Evolutionary conservation across 2,888 invertebrate species (phyloP).

Genomic region (Coleophora flavipennella): DNA sequence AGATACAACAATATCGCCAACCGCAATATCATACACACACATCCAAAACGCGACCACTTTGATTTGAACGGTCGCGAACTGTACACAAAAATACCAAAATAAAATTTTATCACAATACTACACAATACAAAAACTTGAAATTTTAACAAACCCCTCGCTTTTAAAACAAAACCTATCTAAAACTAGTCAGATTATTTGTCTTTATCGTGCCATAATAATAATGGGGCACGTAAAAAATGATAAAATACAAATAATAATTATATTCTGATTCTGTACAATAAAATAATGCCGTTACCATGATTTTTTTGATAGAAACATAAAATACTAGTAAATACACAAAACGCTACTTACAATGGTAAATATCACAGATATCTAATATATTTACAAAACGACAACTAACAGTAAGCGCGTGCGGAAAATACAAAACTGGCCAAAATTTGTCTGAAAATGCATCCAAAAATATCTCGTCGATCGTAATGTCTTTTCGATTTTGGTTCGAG

Average conservation of each 20-base stretch:
- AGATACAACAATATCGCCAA: conserved; percentile 39
- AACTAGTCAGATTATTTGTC: conserved; percentile 17
- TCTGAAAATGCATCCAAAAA: conserved; percentile 17
- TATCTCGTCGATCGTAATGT: conserved; percentile 6
- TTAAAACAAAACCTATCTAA: conserved; percentile 35
- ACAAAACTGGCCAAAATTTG: conserved; percentile 14
- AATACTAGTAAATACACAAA: conserved; percentile 50
- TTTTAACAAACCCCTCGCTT: conserved; percentile 46
- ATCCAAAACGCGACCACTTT: conserved; percentile 51
- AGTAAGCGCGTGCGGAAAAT: not conserved
- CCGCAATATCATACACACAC: conserved; percentile 38
- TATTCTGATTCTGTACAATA: conserved; percentile 46
- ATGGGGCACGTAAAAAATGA: conserved; percentile 14
- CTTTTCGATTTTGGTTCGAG: conserved; percentile 2
- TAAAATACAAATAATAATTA: conserved; percentile 38
- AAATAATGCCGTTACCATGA: conserved; percentile 41
- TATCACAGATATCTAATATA: conserved; percentile 44
- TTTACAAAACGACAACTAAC: conserved; percentile 11
- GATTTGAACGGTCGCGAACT: conserved; percentile 48
- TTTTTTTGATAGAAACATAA: conserved; percentile 44
- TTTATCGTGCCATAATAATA: conserved; percentile 1
- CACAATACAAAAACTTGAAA: conserved; percentile 42
- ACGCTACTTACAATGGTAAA: conserved; percentile 49
- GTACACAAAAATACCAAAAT: conserved; percentile 58
- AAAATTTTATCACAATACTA: conserved; percentile 50